phyloP scores from a whole-genome alignment of 1,140 invertebrate genomes.

The Bombus waltoni region DNA sequence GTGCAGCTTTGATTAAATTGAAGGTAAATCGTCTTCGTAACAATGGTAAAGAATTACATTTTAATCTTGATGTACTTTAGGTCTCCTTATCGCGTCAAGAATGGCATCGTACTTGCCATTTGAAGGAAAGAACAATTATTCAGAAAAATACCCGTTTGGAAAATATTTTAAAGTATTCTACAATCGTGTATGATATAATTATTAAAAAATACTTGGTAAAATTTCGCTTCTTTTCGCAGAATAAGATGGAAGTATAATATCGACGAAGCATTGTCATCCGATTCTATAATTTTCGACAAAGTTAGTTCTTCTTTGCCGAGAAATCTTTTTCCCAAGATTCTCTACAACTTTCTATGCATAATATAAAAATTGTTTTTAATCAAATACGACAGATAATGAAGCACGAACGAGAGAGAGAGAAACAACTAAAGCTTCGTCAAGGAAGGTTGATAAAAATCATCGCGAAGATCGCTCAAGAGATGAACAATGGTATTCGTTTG shows the following conservation, averaged over 20 bases:
- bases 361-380: background rate
- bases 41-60: background rate
- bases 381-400: constrained; percentile 11
- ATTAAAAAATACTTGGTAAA: background rate
- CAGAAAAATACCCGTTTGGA: background rate
- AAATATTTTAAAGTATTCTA: background rate
- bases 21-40: background rate
- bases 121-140: background rate
- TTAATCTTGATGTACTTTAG: background rate
- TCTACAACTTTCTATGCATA: background rate
- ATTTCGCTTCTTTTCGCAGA: background rate
- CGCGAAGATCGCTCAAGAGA: constrained; percentile 15
- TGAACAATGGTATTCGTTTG: background rate
- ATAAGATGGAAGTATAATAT: background rate
- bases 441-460: constrained; percentile 16
- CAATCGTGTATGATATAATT: background rate
- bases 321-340: background rate
- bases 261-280: background rate
- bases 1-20: background rate
- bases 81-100: background rate
- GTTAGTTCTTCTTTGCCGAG: background rate
- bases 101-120: constrained; percentile 26
- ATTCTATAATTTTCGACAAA: constrained; percentile 18
- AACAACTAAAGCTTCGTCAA: background rate
- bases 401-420: background rate